Percentiles rank a stretch among this genome's conserved stretches.
Conservation (phyloP, 2,113 vertebrate genomes). For the Notechis scutatus region DNA sequence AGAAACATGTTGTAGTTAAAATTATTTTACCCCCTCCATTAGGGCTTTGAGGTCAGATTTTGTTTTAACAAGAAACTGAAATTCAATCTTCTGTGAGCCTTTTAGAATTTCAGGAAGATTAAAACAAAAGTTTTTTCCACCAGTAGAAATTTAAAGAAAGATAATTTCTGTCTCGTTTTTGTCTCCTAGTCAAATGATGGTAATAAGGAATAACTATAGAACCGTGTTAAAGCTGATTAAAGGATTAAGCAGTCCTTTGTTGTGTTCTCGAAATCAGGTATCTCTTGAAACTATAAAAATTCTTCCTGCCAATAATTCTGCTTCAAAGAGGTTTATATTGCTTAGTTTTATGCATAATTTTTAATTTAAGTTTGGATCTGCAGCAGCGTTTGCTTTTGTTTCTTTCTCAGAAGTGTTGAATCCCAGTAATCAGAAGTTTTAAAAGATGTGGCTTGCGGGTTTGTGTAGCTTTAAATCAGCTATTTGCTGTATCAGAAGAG, state of each 20-base stretch:
- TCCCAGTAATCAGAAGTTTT: constrained; percentile 31
- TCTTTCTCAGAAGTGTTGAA: background rate
- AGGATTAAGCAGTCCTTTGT: background rate
- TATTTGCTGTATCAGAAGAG: background rate
- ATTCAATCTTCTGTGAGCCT: constrained; percentile 11
- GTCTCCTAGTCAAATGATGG: background rate
- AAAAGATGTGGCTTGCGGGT: constrained; percentile 23
- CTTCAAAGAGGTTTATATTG: constrained; percentile 2
- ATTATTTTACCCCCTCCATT: constrained; percentile 9
- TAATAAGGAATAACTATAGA: constrained; percentile 15
- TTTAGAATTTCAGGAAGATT: background rate
- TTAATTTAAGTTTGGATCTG: constrained; percentile 14
- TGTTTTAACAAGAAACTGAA: constrained; percentile 8
- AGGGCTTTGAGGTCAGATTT: constrained; percentile 21
- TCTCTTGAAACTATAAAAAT: background rate
- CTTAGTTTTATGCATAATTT: background rate
- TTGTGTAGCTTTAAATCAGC: background rate
- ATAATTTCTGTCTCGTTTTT: background rate
- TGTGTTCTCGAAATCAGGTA: accelerated
- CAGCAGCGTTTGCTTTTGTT: background rate
- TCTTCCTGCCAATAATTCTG: background rate
- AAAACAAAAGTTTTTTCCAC: background rate
- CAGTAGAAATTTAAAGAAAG: constrained; percentile 2
- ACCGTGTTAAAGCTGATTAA: accelerated
- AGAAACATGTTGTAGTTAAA: background rate